A percentile compares a stretch with the other conserved stretches of the same genome.
Evolutionary conservation across 2,797 vertebrate genomes (phyloP).

Genomic region (Notolepis coatsorum): DNA sequence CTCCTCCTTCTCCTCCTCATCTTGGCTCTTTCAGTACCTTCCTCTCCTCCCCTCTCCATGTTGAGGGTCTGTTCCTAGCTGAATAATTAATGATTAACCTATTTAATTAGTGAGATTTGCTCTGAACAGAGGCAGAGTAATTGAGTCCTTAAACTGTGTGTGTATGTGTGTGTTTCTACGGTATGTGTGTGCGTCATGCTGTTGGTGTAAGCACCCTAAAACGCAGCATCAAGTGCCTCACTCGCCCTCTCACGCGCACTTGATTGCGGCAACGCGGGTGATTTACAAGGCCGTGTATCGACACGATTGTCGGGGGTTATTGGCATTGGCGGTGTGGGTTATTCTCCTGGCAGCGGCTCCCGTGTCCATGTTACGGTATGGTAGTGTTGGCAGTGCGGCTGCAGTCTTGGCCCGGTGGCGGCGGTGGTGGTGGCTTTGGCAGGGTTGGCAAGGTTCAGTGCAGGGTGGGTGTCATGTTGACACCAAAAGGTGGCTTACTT

Average conservation of each 20-base stretch:
- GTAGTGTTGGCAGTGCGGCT: constrained; percentile 3
- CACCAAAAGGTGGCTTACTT: constrained; percentile 10
- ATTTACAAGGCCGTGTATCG: constrained; percentile 18
- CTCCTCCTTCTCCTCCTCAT: constrained; percentile 12
- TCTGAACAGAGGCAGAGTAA: constrained; percentile 72
- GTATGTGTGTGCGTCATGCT: not conserved
- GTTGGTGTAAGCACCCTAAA: not conserved
- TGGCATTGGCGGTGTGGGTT: constrained; percentile 1
- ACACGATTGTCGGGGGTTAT: constrained; percentile 9
- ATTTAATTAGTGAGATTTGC: constrained; percentile 85
- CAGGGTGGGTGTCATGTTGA: not conserved
- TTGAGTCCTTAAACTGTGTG: constrained; percentile 57
- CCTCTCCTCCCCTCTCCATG: not conserved
- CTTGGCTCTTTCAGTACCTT: constrained; percentile 3
- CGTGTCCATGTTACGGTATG: constrained; percentile 26
- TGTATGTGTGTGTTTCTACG: constrained; percentile 14
- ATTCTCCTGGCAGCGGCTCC: not conserved
- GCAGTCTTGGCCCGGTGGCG: constrained; percentile 6
- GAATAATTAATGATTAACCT: constrained; percentile 82
- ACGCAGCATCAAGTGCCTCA: constrained; percentile 23
- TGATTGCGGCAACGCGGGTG: not conserved
- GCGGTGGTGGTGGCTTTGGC: not conserved
- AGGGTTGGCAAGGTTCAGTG: constrained; percentile 21
- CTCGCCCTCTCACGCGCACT: not conserved
- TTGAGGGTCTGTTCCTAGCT: constrained; percentile 59